Evolutionary conservation across 2,888 invertebrate species (phyloP), one percentile per base, ranked within the genome.

Genomic region (Philonicus albiceps): DNA sequence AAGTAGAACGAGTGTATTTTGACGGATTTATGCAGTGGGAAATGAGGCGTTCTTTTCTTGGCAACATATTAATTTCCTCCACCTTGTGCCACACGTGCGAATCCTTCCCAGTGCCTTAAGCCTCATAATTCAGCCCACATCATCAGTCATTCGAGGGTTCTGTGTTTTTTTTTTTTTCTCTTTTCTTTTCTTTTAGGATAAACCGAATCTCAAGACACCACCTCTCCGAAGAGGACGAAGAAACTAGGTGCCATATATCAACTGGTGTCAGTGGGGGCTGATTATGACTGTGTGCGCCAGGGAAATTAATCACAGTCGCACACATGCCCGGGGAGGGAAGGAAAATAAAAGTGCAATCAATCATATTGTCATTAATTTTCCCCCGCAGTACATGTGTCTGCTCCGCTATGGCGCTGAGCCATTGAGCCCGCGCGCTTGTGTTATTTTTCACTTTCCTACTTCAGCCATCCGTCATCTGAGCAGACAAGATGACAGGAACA

Each of bases 401-500:
- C 22, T 73, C 73, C 73, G 84, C 43, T 40, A 1, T 80, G 80
- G 80, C 53, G 76, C 76, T 76, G 30, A 49, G 43, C 30, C 27
- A 22, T 53, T 53, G 49, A 53, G 80, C 40, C 78, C 78, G 27
- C 73, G 84, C 73, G 73, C 73, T 73, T 40, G 84, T 84, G 84
- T 73, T 84, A 84, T 84, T 84, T 84, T 84, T 84, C 84, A 84
- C 84, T 72, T 73, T 40, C 27, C 84, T 73, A 73, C 73, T 86
- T 76, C 85, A 86, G 85, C 75, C 85, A 86, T 86, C 85, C 75
- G 85, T 86, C 85, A 86, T 86, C 76, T 55, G 37, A 76, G 43
- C 55, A 86, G 85, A 86, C 85, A 86, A 86, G 85, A 86, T 53
- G 85, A 86, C 85, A 86, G 85, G 55, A 86, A 86, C 85, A 86